Evolutionary conservation across 1,140 invertebrate genomes (phyloP).

Genomic region (Drosophila mojavensis): DNA sequence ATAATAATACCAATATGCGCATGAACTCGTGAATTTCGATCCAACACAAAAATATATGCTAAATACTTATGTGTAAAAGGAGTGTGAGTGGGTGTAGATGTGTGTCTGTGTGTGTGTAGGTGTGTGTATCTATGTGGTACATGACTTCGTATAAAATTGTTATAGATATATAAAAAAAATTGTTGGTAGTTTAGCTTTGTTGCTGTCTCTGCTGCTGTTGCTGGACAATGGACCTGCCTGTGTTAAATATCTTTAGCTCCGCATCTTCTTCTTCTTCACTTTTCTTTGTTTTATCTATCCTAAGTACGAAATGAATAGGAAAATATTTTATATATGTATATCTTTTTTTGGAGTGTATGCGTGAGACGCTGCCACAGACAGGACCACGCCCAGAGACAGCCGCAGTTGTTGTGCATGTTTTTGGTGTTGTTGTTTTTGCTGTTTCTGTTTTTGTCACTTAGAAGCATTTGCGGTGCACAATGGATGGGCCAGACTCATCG

Average conservation of each 20-base stretch:
- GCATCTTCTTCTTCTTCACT: constrained; percentile 6
- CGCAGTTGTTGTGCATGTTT: constrained; percentile 1
- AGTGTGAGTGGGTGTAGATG: background rate
- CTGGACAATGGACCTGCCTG: background rate
- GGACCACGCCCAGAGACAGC: constrained; percentile 73
- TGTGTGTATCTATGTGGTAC: constrained; percentile 12
- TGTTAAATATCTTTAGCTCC: constrained; percentile 2
- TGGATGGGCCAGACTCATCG: constrained; percentile 96
- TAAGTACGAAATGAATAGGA: constrained; percentile 3
- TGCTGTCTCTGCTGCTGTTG: constrained; percentile 22
- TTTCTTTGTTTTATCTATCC: constrained; percentile 24
- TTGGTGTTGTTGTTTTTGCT: background rate
- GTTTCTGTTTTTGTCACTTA: constrained; percentile 85
- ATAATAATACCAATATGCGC: constrained; percentile 58
- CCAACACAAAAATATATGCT: constrained; percentile 56
- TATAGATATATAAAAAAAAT: constrained; percentile 32
- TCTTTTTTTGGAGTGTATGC: background rate
- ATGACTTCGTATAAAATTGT: constrained; percentile 53
- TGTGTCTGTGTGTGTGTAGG: background rate
- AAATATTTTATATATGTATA: no score
- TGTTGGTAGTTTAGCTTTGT: constrained; percentile 40
- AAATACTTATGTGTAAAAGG: constrained; percentile 51
- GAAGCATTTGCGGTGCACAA: constrained; percentile 98
- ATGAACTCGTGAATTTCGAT: constrained; percentile 66
- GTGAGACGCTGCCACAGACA: constrained; percentile 85